A percentile compares a stretch with the other conserved stretches of the same genome.
Conservation (phyloP, 2,888 invertebrate genomes). For the Lagria hirta region DNA sequence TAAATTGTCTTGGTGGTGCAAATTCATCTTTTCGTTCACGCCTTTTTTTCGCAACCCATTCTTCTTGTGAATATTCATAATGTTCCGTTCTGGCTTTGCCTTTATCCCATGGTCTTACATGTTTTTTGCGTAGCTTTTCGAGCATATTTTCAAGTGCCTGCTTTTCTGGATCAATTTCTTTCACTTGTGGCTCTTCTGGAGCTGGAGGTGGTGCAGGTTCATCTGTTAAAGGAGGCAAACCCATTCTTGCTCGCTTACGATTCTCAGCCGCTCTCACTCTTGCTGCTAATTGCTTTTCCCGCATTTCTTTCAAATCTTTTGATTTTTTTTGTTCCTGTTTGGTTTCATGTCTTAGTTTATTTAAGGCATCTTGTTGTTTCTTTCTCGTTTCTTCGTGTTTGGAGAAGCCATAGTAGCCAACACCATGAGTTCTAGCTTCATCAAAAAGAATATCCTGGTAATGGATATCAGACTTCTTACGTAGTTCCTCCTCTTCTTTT, state of each 20-base stretch:
- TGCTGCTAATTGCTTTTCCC: constrained; percentile 69
- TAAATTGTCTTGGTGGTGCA: constrained; percentile 62
- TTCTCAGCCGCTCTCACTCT: constrained; percentile 73
- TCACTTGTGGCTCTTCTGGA: constrained; percentile 37
- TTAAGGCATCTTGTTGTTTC: constrained; percentile 78
- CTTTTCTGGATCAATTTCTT: constrained; percentile 45
- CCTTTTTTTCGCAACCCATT: constrained; percentile 76
- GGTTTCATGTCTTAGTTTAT: constrained; percentile 71
- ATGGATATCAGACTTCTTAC: constrained; percentile 76
- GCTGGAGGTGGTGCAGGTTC: constrained; percentile 43
- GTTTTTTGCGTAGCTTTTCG: constrained; percentile 58
- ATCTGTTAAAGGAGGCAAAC: constrained; percentile 68
- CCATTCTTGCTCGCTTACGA: constrained; percentile 71
- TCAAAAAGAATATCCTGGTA: constrained; percentile 91
- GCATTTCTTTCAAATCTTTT: constrained; percentile 61
- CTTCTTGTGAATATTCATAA: constrained; percentile 70
- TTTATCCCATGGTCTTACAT: constrained; percentile 71
- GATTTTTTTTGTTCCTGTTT: constrained; percentile 66
- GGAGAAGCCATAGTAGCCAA: constrained; percentile 89
- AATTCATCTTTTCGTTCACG: constrained; percentile 73
- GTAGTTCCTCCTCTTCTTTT: constrained; percentile 72
- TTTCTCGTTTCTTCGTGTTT: constrained; percentile 77
- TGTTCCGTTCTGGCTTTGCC: constrained; percentile 63
- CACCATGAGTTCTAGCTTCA: constrained; percentile 90
- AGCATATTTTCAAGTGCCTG: constrained; percentile 56